These are phyloP conservation scores for Protonemura montana DNA, from an alignment of 2,888 invertebrate genomes.

Conservation along the genomic window DNA sequence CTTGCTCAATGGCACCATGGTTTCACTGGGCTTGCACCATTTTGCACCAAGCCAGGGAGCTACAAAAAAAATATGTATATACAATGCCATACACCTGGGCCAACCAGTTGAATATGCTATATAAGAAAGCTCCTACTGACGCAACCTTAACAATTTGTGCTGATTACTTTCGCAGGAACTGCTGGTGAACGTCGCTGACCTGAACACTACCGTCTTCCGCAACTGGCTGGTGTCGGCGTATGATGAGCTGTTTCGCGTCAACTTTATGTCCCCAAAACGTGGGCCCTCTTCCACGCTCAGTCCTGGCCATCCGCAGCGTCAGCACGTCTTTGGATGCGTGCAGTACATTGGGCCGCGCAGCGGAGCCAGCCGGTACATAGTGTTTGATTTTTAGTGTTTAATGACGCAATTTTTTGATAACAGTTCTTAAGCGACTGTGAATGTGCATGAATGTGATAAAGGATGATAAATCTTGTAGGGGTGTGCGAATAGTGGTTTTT, in stretches of 20 bases:
- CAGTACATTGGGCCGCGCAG: constrained; percentile 43
- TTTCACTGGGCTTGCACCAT: no score
- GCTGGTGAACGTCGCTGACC: constrained; percentile 37
- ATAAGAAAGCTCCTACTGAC: background rate
- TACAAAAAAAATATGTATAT: no score
- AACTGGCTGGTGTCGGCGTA: constrained; percentile 46
- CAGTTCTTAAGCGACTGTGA: no score
- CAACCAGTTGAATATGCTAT: background rate
- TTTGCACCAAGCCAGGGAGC: no score
- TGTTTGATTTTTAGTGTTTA: no score
- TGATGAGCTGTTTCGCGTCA: constrained; percentile 47
- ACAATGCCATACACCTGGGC: no score
- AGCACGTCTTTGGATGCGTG: constrained; percentile 46
- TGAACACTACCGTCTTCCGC: constrained; percentile 35
- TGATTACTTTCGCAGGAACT: constrained; percentile 34
- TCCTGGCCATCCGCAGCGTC: background rate
- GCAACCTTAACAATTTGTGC: no score
- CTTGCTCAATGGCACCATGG: no score
- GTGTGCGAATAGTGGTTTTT: no score
- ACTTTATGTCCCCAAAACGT: constrained; percentile 41
- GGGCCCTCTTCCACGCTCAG: background rate
- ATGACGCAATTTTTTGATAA: no score
- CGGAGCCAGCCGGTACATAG: background rate
- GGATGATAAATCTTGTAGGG: no score
- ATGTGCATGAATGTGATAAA: no score